These are phyloP conservation scores for Andrena bicolor DNA, from an alignment of 2,888 invertebrate genomes.

Conservation along the genomic window DNA sequence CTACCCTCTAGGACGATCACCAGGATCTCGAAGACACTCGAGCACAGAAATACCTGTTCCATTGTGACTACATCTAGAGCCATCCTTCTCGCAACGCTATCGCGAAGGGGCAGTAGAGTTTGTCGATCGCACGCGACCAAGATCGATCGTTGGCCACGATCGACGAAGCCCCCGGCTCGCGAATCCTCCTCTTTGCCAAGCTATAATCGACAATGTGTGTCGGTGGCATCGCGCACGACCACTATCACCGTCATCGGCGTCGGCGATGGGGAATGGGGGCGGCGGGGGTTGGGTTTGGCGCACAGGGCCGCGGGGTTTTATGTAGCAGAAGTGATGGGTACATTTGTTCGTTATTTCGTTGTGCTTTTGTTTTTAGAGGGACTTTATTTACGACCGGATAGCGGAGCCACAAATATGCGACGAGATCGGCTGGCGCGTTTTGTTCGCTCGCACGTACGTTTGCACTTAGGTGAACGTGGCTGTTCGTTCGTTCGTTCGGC, in stretches of 20 bases:
- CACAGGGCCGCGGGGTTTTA: conserved; percentile 78
- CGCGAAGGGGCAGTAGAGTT: background rate
- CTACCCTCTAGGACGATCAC: no score
- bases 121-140: background rate
- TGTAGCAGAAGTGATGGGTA: conserved; percentile 84
- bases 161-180: conserved; percentile 43
- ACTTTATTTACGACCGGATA: conserved; percentile 84
- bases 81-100: background rate
- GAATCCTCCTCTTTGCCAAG: conserved; percentile 65
- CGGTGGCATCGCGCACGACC: conserved; percentile 63
- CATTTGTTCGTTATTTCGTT: conserved; percentile 84
- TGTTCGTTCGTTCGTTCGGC: conserved; percentile 62
- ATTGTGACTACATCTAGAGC: background rate
- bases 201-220: conserved; percentile 48
- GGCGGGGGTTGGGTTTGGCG: conserved; percentile 23
- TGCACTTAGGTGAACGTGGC: conserved; percentile 58
- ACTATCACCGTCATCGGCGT: conserved; percentile 60
- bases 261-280: conserved; percentile 46
- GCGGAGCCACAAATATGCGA: conserved; percentile 83
- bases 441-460: conserved; percentile 63
- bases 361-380: conserved; percentile 82
- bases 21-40: no score
- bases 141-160: conserved; percentile 31
- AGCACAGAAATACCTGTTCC: no score
- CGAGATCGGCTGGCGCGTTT: conserved; percentile 77